phyloP scores from a whole-genome alignment of 2,113 vertebrate species.

The Pelecanoides urinatrix region DNA sequence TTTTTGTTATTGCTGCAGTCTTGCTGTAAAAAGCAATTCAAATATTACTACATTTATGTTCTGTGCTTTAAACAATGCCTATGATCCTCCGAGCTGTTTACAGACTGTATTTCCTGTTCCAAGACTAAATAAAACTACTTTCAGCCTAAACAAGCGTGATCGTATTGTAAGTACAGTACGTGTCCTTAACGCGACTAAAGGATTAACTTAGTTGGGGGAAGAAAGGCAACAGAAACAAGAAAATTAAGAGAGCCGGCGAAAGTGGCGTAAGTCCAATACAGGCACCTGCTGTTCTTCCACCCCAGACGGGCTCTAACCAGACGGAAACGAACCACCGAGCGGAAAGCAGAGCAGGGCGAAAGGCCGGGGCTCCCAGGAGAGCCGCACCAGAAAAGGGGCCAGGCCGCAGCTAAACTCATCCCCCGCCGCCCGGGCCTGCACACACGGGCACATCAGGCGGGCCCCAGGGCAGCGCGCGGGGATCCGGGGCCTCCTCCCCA shows the following conservation, averaged over 20 bases:
- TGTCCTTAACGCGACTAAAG: neutral
- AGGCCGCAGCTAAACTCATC: neutral
- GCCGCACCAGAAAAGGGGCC: neutral
- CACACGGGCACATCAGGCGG: neutral
- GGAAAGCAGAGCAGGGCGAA: neutral
- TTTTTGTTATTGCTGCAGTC: neutral
- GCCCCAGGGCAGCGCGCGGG: neutral
- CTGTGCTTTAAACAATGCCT: neutral
- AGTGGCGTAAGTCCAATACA: neutral
- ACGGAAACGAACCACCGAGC: neutral
- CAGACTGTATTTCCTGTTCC: neutral
- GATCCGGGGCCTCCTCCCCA: neutral
- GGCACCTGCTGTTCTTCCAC: neutral
- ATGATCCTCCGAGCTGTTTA: neutral
- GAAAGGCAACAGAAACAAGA: neutral
- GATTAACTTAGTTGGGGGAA: neutral
- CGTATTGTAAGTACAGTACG: rapidly evolving
- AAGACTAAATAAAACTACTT: neutral
- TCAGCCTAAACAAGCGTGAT: neutral
- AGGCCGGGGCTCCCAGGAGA: neutral
- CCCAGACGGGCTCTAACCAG: neutral
- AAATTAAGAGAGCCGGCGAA: neutral
- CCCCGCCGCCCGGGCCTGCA: neutral
- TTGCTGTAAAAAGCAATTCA: neutral
- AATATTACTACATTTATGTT: neutral